Evolutionary conservation across 2,888 invertebrate genomes (phyloP).

Genomic region (Drosophila mettleri): DNA sequence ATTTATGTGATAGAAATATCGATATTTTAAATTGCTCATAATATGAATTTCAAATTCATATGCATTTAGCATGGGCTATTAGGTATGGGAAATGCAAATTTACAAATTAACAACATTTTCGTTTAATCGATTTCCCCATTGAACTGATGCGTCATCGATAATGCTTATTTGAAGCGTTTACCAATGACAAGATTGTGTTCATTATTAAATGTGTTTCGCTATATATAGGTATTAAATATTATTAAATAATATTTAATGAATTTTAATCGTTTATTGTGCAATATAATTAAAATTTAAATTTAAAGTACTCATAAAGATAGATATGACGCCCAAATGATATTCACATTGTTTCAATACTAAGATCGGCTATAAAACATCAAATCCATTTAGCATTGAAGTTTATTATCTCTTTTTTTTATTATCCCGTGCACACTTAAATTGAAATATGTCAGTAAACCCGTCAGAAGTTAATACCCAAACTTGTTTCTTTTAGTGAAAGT

Average conservation of each 20-base stretch:
- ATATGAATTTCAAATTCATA: neutral
- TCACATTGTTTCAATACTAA: neutral
- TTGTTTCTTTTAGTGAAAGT: constrained; percentile 27
- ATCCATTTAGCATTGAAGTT: neutral
- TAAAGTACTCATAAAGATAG: neutral
- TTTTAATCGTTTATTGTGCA: neutral
- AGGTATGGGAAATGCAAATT: neutral
- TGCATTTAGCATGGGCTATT: neutral
- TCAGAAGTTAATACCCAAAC: constrained; percentile 9
- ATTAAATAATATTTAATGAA: neutral
- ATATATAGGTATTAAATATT: too few species aligned
- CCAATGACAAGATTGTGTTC: neutral
- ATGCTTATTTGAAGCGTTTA: neutral
- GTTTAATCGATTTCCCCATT: neutral
- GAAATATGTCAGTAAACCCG: constrained; percentile 1
- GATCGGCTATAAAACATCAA: neutral
- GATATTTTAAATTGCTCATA: neutral
- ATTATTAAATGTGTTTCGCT: too few species aligned
- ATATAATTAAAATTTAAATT: neutral
- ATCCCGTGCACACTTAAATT: neutral
- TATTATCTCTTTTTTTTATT: neutral
- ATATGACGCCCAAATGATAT: too few species aligned
- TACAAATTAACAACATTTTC: neutral
- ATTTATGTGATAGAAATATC: neutral
- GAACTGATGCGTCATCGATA: neutral